A percentile compares a stretch with the other conserved stretches of the same genome.
Conservation (phyloP, 2,888 invertebrate genomes). For the Hyposoter dolosus region DNA sequence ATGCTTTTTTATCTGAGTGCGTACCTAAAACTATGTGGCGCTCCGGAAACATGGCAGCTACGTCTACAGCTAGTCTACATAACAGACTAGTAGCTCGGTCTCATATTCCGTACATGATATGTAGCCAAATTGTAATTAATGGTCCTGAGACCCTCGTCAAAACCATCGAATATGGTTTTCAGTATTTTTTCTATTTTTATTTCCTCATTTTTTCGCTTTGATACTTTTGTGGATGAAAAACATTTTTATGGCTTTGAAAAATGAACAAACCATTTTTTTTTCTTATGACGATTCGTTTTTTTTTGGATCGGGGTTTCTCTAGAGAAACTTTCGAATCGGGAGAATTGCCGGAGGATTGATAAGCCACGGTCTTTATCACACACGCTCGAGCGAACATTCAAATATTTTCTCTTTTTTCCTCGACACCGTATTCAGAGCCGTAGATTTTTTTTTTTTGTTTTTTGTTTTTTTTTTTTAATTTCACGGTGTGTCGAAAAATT, state of each 20-base stretch:
- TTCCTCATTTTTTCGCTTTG: neutral
- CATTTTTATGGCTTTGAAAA: neutral
- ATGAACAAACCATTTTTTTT: neutral
- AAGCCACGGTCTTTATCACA: slow-evolving; percentile 36
- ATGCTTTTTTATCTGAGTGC: slow-evolving; percentile 83
- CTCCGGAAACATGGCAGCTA: slow-evolving; percentile 83
- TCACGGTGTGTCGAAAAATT: neutral
- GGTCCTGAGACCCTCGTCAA: slow-evolving; percentile 21
- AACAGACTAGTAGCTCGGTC: slow-evolving; percentile 82
- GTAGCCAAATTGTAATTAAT: slow-evolving; percentile 71
- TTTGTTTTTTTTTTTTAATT: neutral
- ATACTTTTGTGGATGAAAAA: neutral
- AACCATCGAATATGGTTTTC: slow-evolving; percentile 25
- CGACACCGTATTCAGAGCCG: slow-evolving; percentile 78
- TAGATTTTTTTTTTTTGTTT: slow-evolving; percentile 34
- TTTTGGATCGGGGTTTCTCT: too few species aligned
- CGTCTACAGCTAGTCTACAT: slow-evolving; percentile 84
- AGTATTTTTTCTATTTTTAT: slow-evolving; percentile 50
- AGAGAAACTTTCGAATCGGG: neutral
- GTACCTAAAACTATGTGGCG: slow-evolving; percentile 84
- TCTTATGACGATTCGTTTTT: neutral
- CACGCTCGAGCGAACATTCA: slow-evolving; percentile 8
- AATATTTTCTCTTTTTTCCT: slow-evolving; percentile 16
- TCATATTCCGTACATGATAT: slow-evolving; percentile 83
- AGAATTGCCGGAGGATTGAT: neutral